Evolutionary conservation across 2,888 invertebrate species (phyloP).

Genomic region (Lycophotia porphyrea): DNA sequence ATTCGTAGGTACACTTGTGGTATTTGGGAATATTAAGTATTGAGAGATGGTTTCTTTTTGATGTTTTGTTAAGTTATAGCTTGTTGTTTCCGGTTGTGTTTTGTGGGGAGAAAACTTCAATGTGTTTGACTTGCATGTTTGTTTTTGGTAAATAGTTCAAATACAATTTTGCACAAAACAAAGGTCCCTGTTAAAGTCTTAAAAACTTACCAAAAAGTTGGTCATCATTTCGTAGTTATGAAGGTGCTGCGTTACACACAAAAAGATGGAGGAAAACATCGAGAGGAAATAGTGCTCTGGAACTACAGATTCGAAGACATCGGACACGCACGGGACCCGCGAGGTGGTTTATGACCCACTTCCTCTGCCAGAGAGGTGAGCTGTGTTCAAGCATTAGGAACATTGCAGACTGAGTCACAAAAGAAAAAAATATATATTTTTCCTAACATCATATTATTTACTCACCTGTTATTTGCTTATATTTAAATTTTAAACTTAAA

Average conservation of each 20-base stretch:
- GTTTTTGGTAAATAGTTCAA: not conserved
- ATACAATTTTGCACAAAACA: not conserved
- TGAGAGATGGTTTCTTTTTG: conserved; percentile 19
- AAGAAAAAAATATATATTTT: too few species aligned
- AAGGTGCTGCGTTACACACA: not conserved
- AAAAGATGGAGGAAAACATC: not conserved
- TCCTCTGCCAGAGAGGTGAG: not conserved
- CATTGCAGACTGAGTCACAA: too few species aligned
- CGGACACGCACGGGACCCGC: not conserved
- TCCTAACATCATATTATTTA: too few species aligned
- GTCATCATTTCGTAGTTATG: not conserved
- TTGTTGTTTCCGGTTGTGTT: not conserved
- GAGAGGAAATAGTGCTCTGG: not conserved
- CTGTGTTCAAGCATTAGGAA: not conserved
- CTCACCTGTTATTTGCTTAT: too few species aligned
- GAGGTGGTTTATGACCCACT: not conserved
- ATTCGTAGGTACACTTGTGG: conserved; percentile 15
- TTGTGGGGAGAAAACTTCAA: not conserved
- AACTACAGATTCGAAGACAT: not conserved
- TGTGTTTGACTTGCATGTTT: not conserved
- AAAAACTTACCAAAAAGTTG: not conserved
- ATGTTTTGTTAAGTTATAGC: not conserved
- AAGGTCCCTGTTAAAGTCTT: not conserved
- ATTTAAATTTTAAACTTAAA: too few species aligned
- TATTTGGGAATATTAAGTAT: conserved; percentile 9